Conservation (phyloP, 2,113 vertebrate species). For the Aphyosemion australe region DNA sequence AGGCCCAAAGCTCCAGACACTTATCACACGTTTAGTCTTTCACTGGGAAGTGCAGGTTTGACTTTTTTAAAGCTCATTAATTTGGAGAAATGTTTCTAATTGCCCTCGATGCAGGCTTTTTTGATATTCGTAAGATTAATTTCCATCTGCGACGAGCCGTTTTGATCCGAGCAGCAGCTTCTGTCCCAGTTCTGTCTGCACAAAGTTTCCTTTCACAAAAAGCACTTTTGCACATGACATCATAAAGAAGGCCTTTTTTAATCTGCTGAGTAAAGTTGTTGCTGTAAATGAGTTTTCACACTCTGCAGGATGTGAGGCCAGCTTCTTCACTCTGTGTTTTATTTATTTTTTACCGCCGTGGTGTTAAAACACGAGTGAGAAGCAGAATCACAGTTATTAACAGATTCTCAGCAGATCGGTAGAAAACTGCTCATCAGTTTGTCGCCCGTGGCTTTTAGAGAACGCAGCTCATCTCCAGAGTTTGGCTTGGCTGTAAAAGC, state of each 20-base stretch:
- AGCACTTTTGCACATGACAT: conserved; percentile 31
- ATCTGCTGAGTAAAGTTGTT: conserved; percentile 25
- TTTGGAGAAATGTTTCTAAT: conserved; percentile 33
- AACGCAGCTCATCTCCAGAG: neutral
- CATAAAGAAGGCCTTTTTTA: conserved; percentile 7
- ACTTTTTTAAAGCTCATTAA: conserved; percentile 14
- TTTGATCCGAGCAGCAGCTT: conserved; percentile 16
- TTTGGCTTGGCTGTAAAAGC: neutral
- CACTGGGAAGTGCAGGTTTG: neutral
- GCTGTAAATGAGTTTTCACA: conserved; percentile 11
- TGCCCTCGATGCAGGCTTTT: neutral
- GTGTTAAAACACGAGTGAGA: neutral
- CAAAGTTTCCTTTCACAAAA: conserved; percentile 27
- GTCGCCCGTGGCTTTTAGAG: neutral
- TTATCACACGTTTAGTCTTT: neutral
- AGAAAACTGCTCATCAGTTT: neutral
- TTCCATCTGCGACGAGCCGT: conserved; percentile 8
- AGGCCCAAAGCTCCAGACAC: neutral
- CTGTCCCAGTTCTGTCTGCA: conserved; percentile 52
- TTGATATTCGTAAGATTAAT: conserved; percentile 30
- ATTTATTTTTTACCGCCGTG: neutral
- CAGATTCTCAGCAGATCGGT: neutral
- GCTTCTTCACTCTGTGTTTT: too few relatives aligned
- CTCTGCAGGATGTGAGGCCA: neutral
- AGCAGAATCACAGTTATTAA: neutral